phyloP scores from a whole-genome alignment of 2,888 invertebrate species.

The Eupelmus urozonus region DNA sequence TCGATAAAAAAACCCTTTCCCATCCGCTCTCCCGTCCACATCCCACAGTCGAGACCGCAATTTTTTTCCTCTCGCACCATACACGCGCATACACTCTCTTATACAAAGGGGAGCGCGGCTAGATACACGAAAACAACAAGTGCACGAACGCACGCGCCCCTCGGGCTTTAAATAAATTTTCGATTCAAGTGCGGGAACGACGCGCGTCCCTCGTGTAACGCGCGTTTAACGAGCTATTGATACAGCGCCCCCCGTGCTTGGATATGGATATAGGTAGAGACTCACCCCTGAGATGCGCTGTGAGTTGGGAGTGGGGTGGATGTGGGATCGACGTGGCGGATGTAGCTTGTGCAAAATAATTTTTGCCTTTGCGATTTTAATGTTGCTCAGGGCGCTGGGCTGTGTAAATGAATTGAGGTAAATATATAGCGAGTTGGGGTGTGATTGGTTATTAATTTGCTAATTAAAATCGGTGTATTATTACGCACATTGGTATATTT shows the following conservation, averaged over 20 bases:
- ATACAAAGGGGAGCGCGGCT: not conserved
- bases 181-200: constrained; percentile 65
- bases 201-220: constrained; percentile 42
- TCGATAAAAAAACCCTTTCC: not conserved
- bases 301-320: too few relatives aligned
- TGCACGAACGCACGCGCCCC: constrained; percentile 25
- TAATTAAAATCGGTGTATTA: too few relatives aligned
- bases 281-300: not conserved
- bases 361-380: too few relatives aligned
- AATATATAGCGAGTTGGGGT: too few relatives aligned
- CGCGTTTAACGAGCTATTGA: constrained; percentile 76
- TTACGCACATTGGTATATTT: too few relatives aligned
- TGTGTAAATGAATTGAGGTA: too few relatives aligned
- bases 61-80: not conserved
- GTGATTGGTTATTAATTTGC: too few relatives aligned
- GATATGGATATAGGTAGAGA: not conserved
- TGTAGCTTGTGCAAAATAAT: too few relatives aligned
- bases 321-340: too few relatives aligned
- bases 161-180: constrained; percentile 75
- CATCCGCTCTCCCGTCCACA: not conserved
- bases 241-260: constrained; percentile 64
- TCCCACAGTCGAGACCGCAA: not conserved
- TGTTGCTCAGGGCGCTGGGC: too few relatives aligned
- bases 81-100: constrained; percentile 11
- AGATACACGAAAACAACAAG: constrained; percentile 36